phyloP scores from a whole-genome alignment of 2,888 invertebrate species.

The Drosophila neotestacea region DNA sequence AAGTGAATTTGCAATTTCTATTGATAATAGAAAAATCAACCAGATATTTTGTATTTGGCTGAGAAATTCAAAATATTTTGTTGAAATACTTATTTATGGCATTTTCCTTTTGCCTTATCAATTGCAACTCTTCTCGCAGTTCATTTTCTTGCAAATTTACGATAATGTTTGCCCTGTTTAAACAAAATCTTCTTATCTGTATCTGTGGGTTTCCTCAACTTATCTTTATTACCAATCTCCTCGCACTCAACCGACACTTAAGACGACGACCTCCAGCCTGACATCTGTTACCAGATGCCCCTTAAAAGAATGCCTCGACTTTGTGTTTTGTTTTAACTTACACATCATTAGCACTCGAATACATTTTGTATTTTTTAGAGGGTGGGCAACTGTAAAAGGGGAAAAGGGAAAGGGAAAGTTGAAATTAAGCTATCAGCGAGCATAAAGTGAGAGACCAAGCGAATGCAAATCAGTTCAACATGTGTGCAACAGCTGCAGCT shows the following conservation, averaged over 20 bases:
- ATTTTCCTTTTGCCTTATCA: not conserved
- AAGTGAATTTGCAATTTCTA: conserved; percentile 8
- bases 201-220: conserved; percentile 43
- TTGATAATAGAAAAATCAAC: not conserved
- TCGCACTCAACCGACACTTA: conserved; percentile 40
- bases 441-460: conserved; percentile 19
- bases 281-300: conserved; percentile 50
- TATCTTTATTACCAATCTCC: conserved; percentile 61
- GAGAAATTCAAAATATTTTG: not conserved
- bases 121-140: conserved; percentile 14
- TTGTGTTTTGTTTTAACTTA: conserved; percentile 59
- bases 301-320: conserved; percentile 27
- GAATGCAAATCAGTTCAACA: conserved; percentile 56
- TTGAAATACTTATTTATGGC: not conserved
- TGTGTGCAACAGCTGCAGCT: conserved; percentile 69
- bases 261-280: conserved; percentile 35
- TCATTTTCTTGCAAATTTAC: conserved; percentile 42
- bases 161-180: conserved; percentile 30
- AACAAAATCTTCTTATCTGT: conserved; percentile 49
- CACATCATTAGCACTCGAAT: conserved; percentile 65
- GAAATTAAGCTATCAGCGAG: conserved; percentile 31
- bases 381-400: conserved; percentile 21
- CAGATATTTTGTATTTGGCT: not conserved
- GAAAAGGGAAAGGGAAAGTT: conserved; percentile 19
- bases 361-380: conserved; percentile 23